These are phyloP conservation scores for Takifugu bimaculatus DNA, from an alignment of 2,113 vertebrate species.

Conservation along the genomic window DNA sequence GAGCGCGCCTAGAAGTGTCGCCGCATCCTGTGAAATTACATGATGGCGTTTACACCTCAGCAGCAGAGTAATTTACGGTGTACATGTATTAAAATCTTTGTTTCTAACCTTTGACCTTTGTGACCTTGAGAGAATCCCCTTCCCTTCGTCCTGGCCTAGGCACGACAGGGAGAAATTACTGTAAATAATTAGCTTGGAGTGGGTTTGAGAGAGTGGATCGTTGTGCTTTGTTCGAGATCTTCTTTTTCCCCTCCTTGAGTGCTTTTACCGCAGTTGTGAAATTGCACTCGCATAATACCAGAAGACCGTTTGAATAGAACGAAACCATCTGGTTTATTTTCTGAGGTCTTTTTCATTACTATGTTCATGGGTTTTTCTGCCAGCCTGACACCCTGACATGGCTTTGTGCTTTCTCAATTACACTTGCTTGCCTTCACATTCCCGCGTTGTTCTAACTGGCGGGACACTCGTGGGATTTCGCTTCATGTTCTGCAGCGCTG, in stretches of 20 bases:
- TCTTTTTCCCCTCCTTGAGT: too few species aligned
- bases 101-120: slow-evolving; percentile 4
- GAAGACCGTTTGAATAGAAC: background rate
- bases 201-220: too few species aligned
- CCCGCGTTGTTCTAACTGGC: slow-evolving; percentile 30
- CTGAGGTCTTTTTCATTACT: slow-evolving; percentile 15
- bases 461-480: slow-evolving; percentile 29
- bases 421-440: slow-evolving; percentile 20
- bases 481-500: slow-evolving; percentile 39
- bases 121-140: slow-evolving; percentile 38
- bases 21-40: slow-evolving; percentile 16
- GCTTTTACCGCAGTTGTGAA: too few species aligned
- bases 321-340: slow-evolving; percentile 5
- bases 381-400: slow-evolving; percentile 27
- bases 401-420: slow-evolving; percentile 53
- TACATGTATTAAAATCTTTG: slow-evolving; percentile 2
- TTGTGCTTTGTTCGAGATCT: too few species aligned
- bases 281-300: background rate
- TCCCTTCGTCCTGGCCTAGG: background rate
- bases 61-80: slow-evolving; percentile 16
- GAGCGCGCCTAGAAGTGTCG: slow-evolving; percentile 9
- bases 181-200: too few species aligned
- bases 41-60: background rate
- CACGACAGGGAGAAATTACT: background rate
- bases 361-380: slow-evolving; percentile 5